Evolutionary conservation across 2,888 invertebrate species (phyloP).

Genomic region (Dryobota labecula): DNA sequence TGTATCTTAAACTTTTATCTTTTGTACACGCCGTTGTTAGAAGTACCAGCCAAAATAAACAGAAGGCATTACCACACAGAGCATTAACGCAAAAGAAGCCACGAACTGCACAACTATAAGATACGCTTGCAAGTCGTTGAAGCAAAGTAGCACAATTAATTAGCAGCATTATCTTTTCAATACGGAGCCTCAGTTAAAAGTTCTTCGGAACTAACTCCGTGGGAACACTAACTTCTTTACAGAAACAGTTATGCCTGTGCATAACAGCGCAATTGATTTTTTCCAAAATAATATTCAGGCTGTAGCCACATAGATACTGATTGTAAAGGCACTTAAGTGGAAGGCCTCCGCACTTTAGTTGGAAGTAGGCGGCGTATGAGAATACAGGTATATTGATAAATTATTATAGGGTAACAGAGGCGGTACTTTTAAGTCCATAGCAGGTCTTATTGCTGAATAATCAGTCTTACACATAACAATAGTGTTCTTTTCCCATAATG

Average conservation of each 20-base stretch:
- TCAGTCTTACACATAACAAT: too few species aligned
- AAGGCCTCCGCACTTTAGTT: neutral
- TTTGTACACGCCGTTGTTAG: neutral
- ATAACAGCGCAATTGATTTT: slow-evolving; percentile 55
- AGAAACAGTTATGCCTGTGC: slow-evolving; percentile 42
- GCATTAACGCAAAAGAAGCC: slow-evolving; percentile 14
- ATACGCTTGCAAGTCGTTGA: slow-evolving; percentile 45
- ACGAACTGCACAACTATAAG: slow-evolving; percentile 17
- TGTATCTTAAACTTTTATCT: slow-evolving; percentile 13
- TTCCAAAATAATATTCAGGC: slow-evolving; percentile 36
- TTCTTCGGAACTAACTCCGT: slow-evolving; percentile 46
- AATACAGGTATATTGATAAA: neutral
- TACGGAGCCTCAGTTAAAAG: slow-evolving; percentile 60
- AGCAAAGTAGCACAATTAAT: slow-evolving; percentile 57
- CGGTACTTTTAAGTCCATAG: too few species aligned
- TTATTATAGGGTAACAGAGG: too few species aligned
- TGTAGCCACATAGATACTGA: slow-evolving; percentile 3
- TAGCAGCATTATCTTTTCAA: slow-evolving; percentile 63
- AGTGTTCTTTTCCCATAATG: too few species aligned
- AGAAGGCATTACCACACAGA: neutral
- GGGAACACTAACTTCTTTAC: slow-evolving; percentile 42
- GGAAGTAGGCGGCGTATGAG: too few species aligned
- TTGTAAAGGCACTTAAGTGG: neutral
- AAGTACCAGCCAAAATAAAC: slow-evolving; percentile 15
- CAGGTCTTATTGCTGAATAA: too few species aligned